A percentile compares a stretch with the other conserved stretches of the same genome.
Evolutionary conservation across 2,888 invertebrate genomes (phyloP).

Genomic region (Tenthredo amoena): DNA sequence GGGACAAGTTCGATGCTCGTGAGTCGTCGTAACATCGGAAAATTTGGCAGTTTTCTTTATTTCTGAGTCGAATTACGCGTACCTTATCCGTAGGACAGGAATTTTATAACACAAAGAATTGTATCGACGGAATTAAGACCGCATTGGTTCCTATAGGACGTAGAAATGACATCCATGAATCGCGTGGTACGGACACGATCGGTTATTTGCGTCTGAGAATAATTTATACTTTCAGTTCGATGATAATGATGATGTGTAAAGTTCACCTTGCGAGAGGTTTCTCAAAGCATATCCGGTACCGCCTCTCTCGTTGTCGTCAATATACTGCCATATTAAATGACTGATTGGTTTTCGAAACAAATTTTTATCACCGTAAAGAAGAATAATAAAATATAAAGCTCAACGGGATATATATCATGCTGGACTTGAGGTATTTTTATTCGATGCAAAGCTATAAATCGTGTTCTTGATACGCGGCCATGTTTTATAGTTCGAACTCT

Average conservation of each 20-base stretch:
- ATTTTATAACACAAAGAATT: neutral
- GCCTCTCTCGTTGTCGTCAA: neutral
- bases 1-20: neutral
- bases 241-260: neutral
- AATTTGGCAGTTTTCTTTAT: neutral
- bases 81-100: neutral
- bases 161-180: slow-evolving; percentile 14
- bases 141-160: slow-evolving; percentile 30
- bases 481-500: slow-evolving; percentile 39
- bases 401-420: slow-evolving; percentile 1
- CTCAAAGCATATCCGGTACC: neutral
- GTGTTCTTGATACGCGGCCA: slow-evolving; percentile 34
- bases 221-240: neutral
- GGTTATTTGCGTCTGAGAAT: slow-evolving; percentile 4
- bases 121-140: slow-evolving; percentile 7
- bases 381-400: neutral
- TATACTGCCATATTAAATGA: slow-evolving; percentile 18
- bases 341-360: neutral
- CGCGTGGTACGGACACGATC: slow-evolving; percentile 37
- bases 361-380: neutral
- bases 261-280: neutral
- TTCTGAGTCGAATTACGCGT: neutral
- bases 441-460: slow-evolving; percentile 20
- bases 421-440: slow-evolving; percentile 6
- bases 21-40: neutral